phyloP scores from a whole-genome alignment of 2,888 invertebrate genomes.

The Crioceris asparagi region DNA sequence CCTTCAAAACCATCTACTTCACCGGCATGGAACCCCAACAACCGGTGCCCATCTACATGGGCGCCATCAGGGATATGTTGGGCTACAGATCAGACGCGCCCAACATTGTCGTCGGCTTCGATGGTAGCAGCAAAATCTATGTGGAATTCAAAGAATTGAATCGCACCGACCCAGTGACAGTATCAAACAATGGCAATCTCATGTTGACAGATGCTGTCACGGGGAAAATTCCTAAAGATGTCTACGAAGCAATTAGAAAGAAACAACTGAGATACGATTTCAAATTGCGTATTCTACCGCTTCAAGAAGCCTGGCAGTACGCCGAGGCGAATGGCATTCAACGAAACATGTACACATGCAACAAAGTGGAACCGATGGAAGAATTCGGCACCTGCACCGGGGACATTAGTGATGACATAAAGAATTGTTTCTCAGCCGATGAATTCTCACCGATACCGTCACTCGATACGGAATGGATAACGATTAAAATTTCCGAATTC shows the following conservation, averaged over 20 bases:
- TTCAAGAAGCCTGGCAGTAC: constrained; percentile 39
- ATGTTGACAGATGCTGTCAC: constrained; percentile 40
- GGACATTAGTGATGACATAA: constrained; percentile 10
- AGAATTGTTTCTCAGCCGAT: constrained; percentile 20
- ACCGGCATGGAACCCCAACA: constrained; percentile 49
- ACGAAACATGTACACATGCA: no score
- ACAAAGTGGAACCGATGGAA: constrained; percentile 7
- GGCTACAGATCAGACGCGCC: constrained; percentile 35
- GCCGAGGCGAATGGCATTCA: constrained; percentile 32
- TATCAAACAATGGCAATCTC: constrained; percentile 29
- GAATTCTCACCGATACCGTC: constrained; percentile 25
- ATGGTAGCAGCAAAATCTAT: constrained; percentile 52
- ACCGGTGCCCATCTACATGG: constrained; percentile 59
- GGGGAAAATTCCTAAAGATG: constrained; percentile 48
- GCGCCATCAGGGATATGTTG: constrained; percentile 51
- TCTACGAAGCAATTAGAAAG: constrained; percentile 65
- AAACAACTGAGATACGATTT: constrained; percentile 47
- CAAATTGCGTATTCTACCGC: constrained; percentile 45
- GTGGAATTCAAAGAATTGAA: constrained; percentile 46
- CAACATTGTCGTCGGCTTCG: constrained; percentile 42
- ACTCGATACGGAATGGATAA: constrained; percentile 23
- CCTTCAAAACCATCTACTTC: constrained; percentile 63
- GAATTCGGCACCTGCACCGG: background rate
- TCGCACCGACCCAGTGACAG: constrained; percentile 25
- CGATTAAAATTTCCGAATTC: constrained; percentile 32